Evolutionary conservation across 1,140 invertebrate species (phyloP).

Genomic region (Listronotus oregonensis): DNA sequence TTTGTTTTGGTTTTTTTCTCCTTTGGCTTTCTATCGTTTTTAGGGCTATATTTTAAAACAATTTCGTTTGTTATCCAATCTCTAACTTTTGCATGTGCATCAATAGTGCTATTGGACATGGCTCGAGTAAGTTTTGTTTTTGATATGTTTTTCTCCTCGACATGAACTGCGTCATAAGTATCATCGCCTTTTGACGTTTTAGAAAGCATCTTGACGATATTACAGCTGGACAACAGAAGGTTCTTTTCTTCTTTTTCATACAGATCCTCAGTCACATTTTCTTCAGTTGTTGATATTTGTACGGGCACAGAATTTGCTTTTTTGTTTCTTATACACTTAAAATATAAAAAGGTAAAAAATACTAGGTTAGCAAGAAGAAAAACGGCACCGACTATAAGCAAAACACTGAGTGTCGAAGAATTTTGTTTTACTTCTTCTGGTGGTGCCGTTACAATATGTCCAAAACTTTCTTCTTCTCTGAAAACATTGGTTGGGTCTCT

Average conservation of each 20-base stretch:
- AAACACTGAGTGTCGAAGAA: constrained; percentile 37
- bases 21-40: constrained; percentile 52
- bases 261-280: constrained; percentile 44
- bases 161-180: constrained; percentile 61
- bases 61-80: constrained; percentile 83
- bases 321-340: constrained; percentile 62
- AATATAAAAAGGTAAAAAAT: constrained; percentile 76
- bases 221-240: constrained; percentile 56
- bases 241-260: constrained; percentile 28
- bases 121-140: constrained; percentile 71
- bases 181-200: constrained; percentile 61
- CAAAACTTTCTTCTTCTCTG: background rate
- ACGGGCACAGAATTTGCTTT: constrained; percentile 57
- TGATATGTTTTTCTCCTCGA: constrained; percentile 64
- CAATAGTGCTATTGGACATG: constrained; percentile 78
- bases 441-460: background rate
- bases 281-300: constrained; percentile 60
- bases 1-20: constrained; percentile 23
- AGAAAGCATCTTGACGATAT: constrained; percentile 62
- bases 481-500: constrained; percentile 17
- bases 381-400: constrained; percentile 50
- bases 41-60: constrained; percentile 71
- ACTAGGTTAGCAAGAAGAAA: constrained; percentile 84
- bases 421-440: constrained; percentile 51
- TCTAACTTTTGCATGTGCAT: constrained; percentile 81